Conservation (phyloP, 2,113 vertebrate genomes). For the Cheirogaleus medius region DNA sequence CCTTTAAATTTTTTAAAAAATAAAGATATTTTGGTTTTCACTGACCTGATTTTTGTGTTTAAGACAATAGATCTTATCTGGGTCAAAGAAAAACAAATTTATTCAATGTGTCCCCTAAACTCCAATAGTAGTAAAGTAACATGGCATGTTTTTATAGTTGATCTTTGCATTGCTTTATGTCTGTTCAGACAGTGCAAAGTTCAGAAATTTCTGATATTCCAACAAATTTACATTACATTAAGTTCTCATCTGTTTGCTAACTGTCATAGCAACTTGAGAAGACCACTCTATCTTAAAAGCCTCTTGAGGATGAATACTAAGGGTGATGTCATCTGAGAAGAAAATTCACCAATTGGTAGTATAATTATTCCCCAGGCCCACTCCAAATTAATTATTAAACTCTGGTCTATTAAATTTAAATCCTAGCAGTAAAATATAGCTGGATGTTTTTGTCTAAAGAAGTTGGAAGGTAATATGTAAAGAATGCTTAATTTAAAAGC, state of each 20-base stretch:
- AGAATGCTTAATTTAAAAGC: slow-evolving; percentile 40
- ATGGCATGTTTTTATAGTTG: background rate
- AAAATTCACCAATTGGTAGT: slow-evolving; percentile 49
- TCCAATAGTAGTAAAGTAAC: background rate
- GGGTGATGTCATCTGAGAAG: slow-evolving; percentile 3
- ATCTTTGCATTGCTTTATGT: background rate
- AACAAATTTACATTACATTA: slow-evolving; percentile 22
- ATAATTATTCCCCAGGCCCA: slow-evolving; percentile 3
- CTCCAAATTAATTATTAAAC: slow-evolving; percentile 46
- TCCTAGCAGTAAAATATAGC: slow-evolving; percentile 7
- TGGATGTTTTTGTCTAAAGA: slow-evolving; percentile 17
- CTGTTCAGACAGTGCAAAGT: background rate
- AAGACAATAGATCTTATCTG: background rate
- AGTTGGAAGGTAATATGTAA: background rate
- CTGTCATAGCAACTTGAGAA: slow-evolving; percentile 34
- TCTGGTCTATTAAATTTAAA: slow-evolving; percentile 61
- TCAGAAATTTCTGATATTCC: slow-evolving; percentile 48
- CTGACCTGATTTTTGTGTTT: background rate
- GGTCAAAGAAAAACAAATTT: background rate
- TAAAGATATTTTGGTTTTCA: background rate
- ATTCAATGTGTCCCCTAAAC: background rate
- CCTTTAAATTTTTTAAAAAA: background rate
- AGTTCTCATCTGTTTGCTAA: background rate
- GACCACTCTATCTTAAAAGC: slow-evolving; percentile 29
- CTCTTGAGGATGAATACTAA: background rate